Evolutionary conservation across 2,113 vertebrate species (phyloP), one percentile per base, ranked within the genome.

Genomic region (Callithrix jacchus): DNA sequence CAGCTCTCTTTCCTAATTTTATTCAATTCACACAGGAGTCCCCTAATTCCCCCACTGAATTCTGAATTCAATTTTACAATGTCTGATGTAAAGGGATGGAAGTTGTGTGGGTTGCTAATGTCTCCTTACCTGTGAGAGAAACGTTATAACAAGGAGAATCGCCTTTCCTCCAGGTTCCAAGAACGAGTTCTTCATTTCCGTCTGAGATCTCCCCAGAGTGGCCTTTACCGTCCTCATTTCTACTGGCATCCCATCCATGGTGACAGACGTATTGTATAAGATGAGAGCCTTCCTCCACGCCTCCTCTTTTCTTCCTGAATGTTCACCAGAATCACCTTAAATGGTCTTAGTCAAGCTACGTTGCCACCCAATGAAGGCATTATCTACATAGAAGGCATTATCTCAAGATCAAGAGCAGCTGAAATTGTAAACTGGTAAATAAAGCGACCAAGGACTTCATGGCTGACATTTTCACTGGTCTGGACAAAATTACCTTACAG

Each of bases 211-310:
- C 32, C 32, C 49, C 7, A 42, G 40, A 70, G 49, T 1, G 12
- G 25, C 37, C 13, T 32, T 21, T 16, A 14, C 18, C 0, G 0
- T 16, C 6, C 2, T 0, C 1, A 2, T 30, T n/a, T 47, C 73
- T 32, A 35, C 35, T 25, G 64, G 1, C 52, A 5, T 21, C 54
- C 42, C 5, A 3, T 20, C 25, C 11, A 0, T 16, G 9, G 5
- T 5, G 18, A 25, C 2, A 9, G 0, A 20, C 0, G 1, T 6
- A 6, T 20, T 42, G 9, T 32, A 17, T 32, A 2, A 32, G n/a
- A 42, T 1, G 2, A 8, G 4, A 6, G 13, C 27, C 14, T 71
- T 42, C 93, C 73, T 64, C 7, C 0, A 23, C 6, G 1, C 0
- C 11, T 27, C 27, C 70, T n/a, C 11, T 86, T 56, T 64, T 68